phyloP scores from a whole-genome alignment of 2,888 invertebrate genomes.

The Tenthredo livida region DNA sequence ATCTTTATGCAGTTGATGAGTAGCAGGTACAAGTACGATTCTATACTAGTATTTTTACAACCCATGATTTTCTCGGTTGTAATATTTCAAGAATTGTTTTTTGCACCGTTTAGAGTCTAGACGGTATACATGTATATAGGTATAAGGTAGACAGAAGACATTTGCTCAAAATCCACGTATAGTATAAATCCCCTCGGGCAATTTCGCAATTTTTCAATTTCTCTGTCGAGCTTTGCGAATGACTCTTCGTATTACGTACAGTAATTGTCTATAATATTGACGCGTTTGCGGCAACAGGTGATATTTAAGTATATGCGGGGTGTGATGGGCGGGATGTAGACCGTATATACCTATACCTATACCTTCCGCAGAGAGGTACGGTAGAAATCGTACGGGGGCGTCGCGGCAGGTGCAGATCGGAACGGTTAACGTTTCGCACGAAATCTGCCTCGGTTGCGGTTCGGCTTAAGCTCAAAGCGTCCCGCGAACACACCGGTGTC shows the following conservation, averaged over 20 bases:
- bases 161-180: neutral
- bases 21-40: neutral
- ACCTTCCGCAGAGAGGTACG: neutral
- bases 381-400: slow-evolving; percentile 32
- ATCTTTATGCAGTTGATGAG: neutral
- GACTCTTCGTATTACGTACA: neutral
- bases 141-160: neutral
- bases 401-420: slow-evolving; percentile 44
- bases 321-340: neutral
- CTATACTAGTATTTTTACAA: neutral
- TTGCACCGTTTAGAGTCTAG: neutral
- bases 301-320: neutral
- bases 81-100: neutral
- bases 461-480: slow-evolving; percentile 35
- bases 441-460: slow-evolving; percentile 46
- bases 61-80: neutral
- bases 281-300: slow-evolving; percentile 17
- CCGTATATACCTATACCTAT: no score
- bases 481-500: slow-evolving; percentile 29
- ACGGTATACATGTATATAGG: neutral
- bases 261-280: neutral
- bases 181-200: neutral
- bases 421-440: slow-evolving; percentile 46
- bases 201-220: neutral
- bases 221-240: neutral